These are phyloP conservation scores for Cordilura impudica DNA, from an alignment of 2,888 invertebrate genomes.

Conservation along the genomic window DNA sequence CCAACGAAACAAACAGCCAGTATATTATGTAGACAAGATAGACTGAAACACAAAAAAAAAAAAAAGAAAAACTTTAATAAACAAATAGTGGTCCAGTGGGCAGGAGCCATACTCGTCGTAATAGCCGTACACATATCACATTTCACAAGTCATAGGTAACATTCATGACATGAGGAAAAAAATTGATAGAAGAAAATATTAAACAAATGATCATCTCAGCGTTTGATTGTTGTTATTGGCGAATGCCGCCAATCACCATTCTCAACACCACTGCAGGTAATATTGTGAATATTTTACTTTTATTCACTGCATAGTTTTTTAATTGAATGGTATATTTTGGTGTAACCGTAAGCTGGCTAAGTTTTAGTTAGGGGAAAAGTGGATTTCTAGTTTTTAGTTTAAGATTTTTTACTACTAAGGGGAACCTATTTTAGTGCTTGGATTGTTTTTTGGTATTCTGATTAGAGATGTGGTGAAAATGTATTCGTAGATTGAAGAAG, in stretches of 20 bases:
- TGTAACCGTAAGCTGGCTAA: neutral
- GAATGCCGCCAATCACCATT: conserved; percentile 58
- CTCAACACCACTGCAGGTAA: conserved; percentile 37
- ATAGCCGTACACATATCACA: conserved; percentile 50
- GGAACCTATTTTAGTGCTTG: too few species aligned
- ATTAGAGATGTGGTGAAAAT: too few species aligned
- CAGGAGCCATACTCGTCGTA: conserved; percentile 35
- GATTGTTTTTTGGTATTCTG: too few species aligned
- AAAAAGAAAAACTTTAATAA: conserved; percentile 17
- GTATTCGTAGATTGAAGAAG: too few species aligned
- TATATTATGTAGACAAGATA: conserved; percentile 41
- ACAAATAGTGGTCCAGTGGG: conserved; percentile 52
- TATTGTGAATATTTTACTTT: conserved; percentile 40
- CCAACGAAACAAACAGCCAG: conserved; percentile 32
- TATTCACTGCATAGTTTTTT: conserved; percentile 32
- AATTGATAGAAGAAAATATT: conserved; percentile 15
- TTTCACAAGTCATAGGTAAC: conserved; percentile 59
- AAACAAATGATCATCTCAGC: conserved; percentile 57
- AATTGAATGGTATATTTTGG: conserved; percentile 20
- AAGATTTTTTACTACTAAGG: too few species aligned
- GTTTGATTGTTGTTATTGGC: conserved; percentile 58
- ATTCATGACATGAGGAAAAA: conserved; percentile 56
- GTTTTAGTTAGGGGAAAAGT: neutral
- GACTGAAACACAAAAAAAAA: conserved; percentile 31
- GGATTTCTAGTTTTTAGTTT: neutral